phyloP scores from a whole-genome alignment of 2,888 invertebrate genomes.

The Protodeltote pygarga region DNA sequence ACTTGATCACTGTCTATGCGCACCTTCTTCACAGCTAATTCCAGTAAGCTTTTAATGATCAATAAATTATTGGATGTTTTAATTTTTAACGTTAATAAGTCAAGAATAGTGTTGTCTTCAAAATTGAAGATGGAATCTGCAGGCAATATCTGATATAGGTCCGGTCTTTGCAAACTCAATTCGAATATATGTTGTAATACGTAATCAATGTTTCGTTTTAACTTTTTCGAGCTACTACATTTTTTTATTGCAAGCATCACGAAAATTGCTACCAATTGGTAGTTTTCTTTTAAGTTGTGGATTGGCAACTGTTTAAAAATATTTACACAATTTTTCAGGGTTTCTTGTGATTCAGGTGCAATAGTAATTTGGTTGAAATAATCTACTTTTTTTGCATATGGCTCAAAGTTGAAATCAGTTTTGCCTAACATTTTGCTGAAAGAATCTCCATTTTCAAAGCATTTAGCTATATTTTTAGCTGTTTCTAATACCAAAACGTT shows the following conservation, averaged over 20 bases:
- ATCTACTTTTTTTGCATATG: constrained; percentile 61
- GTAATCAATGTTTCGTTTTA: constrained; percentile 65
- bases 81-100: constrained; percentile 71
- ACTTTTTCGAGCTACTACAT: constrained; percentile 67
- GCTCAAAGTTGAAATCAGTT: constrained; percentile 63
- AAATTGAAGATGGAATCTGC: constrained; percentile 72
- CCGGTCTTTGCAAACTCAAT: constrained; percentile 73
- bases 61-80: constrained; percentile 69
- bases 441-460: constrained; percentile 64
- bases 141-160: constrained; percentile 76
- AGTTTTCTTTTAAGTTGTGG: constrained; percentile 74
- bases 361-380: constrained; percentile 59
- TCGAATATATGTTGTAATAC: constrained; percentile 73
- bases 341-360: constrained; percentile 53
- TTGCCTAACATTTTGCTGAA: constrained; percentile 68
- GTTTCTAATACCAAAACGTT: constrained; percentile 69
- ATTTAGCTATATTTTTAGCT: constrained; percentile 65
- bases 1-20: constrained; percentile 72
- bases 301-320: constrained; percentile 69
- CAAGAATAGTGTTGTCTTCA: constrained; percentile 61
- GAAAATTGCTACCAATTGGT: constrained; percentile 73
- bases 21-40: constrained; percentile 77
- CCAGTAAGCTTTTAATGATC: constrained; percentile 69
- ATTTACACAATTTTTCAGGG: constrained; percentile 61
- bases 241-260: constrained; percentile 72